A percentile compares a stretch with the other conserved stretches of the same genome.
phyloP scores from a whole-genome alignment of 2,113 vertebrate species.

The Rattus norvegicus region DNA sequence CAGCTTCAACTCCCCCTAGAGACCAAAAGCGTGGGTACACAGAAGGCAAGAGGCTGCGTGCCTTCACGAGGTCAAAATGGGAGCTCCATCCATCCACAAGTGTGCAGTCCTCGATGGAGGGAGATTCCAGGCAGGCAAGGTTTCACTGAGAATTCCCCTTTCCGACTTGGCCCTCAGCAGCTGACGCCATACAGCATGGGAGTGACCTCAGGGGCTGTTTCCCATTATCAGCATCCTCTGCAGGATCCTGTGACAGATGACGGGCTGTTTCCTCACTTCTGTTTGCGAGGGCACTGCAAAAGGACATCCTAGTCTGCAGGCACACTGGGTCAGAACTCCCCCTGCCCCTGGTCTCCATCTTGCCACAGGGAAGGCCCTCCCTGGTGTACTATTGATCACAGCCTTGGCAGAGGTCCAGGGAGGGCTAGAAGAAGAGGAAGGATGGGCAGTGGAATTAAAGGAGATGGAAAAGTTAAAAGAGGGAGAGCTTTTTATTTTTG shows the following conservation, averaged over 20 bases:
- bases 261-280: constrained; percentile 74
- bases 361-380: neutral
- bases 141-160: constrained; percentile 49
- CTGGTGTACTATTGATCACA: constrained; percentile 59
- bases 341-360: neutral
- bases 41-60: neutral
- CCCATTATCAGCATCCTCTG: constrained; percentile 68
- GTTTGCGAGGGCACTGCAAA: constrained; percentile 63
- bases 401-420: constrained; percentile 70
- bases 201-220: constrained; percentile 60
- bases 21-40: neutral
- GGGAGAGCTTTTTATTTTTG: constrained; percentile 70
- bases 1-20: constrained; percentile 26
- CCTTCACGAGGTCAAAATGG: neutral
- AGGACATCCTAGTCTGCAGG: constrained; percentile 65
- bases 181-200: constrained; percentile 44
- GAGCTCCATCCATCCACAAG: neutral
- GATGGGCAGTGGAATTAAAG: constrained; percentile 69
- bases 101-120: neutral
- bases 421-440: constrained; percentile 50
- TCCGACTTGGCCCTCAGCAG: constrained; percentile 27
- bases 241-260: constrained; percentile 69
- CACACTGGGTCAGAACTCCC: neutral
- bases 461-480: constrained; percentile 77
- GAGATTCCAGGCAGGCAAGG: constrained; percentile 31